Evolutionary conservation across 2,113 vertebrate genomes (phyloP), one percentile per base, ranked within the genome.

Genomic region (Manacus vitellinus): DNA sequence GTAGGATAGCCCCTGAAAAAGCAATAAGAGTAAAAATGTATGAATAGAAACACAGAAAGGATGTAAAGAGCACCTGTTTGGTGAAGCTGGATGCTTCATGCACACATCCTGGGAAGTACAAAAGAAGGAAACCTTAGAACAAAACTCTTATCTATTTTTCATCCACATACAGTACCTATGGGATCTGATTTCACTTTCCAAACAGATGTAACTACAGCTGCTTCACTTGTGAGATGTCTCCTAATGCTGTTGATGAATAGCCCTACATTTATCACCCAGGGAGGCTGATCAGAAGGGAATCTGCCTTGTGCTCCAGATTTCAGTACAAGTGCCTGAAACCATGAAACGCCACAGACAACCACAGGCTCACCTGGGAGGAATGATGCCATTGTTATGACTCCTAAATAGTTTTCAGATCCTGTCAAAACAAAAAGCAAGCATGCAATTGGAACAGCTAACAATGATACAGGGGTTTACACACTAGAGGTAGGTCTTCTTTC

Each of bases 141-240:
- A 79, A 92, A 72, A 46, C 73, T 37, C 51, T 35, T 62, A 78
- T n/a, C 87, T 82, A 91, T 89, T 87, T 94, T 91, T 95, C 84
- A 95, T 92, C 46, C 55, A 43, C 58, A 54, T 33, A 44, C 19
- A 58, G 84, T 78, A 89, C 83, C 94, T 87, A 18, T 76, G 96
- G 80, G 94, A 94, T 85, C 77, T 59, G 80, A 86, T 95, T 92
- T 96, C 91, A 86, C 85, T 94, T 95, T 88, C 73, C 85, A 94
- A 96, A 89, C 88, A 92, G 94, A 81, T 93, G 79, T 71, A 93
- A 51, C 85, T 92, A 87, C 90, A 92, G 88, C 94, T 93, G 90
- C 79, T 96, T 89, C 92, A 25, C 90, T 89, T 74, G 58, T 2
- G 0, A 94, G 89, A 49, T 35, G 73, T 81, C 73, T 96, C 76